These are phyloP conservation scores for Eupristina koningsbergeri DNA, from an alignment of 1,140 invertebrate species.

Conservation along the genomic window DNA sequence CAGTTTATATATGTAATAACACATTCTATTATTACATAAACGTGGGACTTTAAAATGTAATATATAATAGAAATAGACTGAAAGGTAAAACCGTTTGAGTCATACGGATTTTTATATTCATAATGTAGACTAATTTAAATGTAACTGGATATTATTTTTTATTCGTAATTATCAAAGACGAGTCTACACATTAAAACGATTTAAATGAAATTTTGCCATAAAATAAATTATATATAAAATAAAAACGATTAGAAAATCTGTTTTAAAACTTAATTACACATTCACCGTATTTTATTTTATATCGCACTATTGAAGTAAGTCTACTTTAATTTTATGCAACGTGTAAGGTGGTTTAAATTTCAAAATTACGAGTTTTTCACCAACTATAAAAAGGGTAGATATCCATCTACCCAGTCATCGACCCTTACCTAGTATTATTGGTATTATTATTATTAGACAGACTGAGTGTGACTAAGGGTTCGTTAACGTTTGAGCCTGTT, in stretches of 20 bases:
- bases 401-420: too few relatives aligned
- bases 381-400: too few relatives aligned
- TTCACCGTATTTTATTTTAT: too few relatives aligned
- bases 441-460: conserved; percentile 19
- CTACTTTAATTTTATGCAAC: too few relatives aligned
- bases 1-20: not conserved
- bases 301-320: too few relatives aligned
- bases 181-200: not conserved
- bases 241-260: too few relatives aligned
- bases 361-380: too few relatives aligned
- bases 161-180: not conserved
- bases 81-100: not conserved
- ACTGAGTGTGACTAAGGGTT: not conserved
- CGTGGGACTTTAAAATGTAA: not conserved
- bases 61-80: not conserved
- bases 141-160: not conserved
- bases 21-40: not conserved
- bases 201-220: not conserved
- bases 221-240: too few relatives aligned
- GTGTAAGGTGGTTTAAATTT: too few relatives aligned
- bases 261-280: too few relatives aligned
- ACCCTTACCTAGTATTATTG: conserved; percentile 8
- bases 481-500: not conserved
- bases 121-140: not conserved
- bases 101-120: not conserved